Evolutionary conservation across 1,140 invertebrate genomes (phyloP).

Genomic region (Parapsyche elsis): DNA sequence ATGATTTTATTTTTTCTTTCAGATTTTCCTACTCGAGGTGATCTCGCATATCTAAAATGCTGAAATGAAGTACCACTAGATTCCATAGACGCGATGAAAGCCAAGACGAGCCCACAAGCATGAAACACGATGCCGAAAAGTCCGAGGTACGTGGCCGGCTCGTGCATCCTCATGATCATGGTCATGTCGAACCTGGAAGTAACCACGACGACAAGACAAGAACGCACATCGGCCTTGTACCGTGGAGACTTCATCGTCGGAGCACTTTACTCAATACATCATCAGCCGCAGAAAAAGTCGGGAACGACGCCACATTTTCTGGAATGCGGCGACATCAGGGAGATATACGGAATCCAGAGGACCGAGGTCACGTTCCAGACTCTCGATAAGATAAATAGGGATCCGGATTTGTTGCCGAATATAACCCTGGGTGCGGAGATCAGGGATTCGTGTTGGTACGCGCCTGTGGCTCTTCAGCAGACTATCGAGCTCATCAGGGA

Average conservation of each 20-base stretch:
- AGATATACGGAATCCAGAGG: constrained; percentile 84
- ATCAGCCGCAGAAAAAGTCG: constrained; percentile 71
- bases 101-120: not conserved
- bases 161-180: not conserved
- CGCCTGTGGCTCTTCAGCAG: constrained; percentile 81
- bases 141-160: not conserved
- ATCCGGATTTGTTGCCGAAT: constrained; percentile 65
- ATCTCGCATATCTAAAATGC: too few species aligned
- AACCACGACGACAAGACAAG: constrained; percentile 26
- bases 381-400: constrained; percentile 67
- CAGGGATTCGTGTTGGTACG: constrained; percentile 84
- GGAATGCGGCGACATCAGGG: constrained; percentile 74
- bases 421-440: constrained; percentile 81
- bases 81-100: not conserved
- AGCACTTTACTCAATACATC: constrained; percentile 79
- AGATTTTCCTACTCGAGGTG: too few species aligned
- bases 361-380: constrained; percentile 76
- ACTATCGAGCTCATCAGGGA: constrained; percentile 80
- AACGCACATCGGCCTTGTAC: constrained; percentile 63
- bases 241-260: constrained; percentile 79
- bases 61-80: not conserved
- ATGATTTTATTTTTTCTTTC: too few species aligned
- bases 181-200: not conserved
- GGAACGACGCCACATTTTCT: constrained; percentile 62
- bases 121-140: not conserved